Percentiles rank a stretch among this genome's conserved stretches.
Evolutionary conservation across 2,888 invertebrate species (phyloP).

Genomic region (Seladonia tumulorum): DNA sequence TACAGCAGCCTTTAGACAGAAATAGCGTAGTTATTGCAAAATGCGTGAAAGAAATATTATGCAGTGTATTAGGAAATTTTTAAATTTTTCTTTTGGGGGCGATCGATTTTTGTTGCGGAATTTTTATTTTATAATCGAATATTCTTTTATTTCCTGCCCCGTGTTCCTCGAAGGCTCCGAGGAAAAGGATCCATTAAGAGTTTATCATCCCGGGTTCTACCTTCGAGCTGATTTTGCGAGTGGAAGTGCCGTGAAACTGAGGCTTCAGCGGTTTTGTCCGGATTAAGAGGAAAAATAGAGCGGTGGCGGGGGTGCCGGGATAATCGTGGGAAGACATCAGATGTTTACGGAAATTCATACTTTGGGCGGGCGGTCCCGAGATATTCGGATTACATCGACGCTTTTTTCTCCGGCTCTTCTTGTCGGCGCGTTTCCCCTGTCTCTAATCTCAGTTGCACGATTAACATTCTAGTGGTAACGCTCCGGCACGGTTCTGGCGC

Average conservation of each 20-base stretch:
- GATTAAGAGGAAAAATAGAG: conserved; percentile 2
- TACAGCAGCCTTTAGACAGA: too few relatives aligned
- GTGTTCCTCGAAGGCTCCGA: neutral
- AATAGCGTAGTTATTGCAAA: too few relatives aligned
- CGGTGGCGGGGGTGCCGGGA: neutral
- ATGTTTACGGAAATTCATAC: conserved; percentile 11
- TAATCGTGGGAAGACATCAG: conserved; percentile 4
- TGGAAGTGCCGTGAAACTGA: neutral
- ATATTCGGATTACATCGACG: neutral
- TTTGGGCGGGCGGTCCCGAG: neutral
- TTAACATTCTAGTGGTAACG: neutral
- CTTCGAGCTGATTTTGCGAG: conserved; percentile 4
- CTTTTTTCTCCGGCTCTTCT: neutral
- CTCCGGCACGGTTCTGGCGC: neutral
- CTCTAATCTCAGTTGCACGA: neutral
- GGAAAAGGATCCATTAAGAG: conserved; percentile 1
- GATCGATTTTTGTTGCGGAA: neutral
- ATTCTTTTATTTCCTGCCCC: neutral
- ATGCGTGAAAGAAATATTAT: too few relatives aligned
- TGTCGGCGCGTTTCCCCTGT: neutral
- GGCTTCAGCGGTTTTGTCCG: conserved; percentile 3
- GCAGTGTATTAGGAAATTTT: too few relatives aligned
- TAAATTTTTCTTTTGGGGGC: neutral
- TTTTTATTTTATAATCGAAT: neutral
- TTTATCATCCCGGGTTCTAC: neutral